phyloP scores from a whole-genome alignment of 2,113 vertebrate species.

The Nesospiza acunhae region DNA sequence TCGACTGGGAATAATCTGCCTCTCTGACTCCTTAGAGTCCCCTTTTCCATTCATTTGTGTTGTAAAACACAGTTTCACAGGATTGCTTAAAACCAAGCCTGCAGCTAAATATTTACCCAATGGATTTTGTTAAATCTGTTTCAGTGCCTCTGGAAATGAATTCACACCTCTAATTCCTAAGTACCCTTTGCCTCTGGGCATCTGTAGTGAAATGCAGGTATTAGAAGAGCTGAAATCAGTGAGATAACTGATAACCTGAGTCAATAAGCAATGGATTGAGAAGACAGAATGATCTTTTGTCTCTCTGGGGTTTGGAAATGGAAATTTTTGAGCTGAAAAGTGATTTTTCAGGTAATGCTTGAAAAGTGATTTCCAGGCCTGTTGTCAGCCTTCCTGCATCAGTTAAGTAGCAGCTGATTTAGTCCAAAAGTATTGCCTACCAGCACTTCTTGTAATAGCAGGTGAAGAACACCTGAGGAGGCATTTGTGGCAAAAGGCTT shows the following conservation, averaged over 20 bases:
- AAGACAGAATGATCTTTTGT: neutral
- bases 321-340: neutral
- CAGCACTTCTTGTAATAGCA: neutral
- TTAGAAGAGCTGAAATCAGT: neutral
- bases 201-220: conserved; percentile 23
- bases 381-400: neutral
- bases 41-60: conserved; percentile 1
- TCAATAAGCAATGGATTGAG: neutral
- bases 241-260: conserved; percentile 18
- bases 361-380: neutral
- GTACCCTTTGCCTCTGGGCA: conserved; percentile 27
- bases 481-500: neutral
- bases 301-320: neutral
- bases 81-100: conserved; percentile 24
- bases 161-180: conserved; percentile 27
- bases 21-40: neutral
- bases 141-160: conserved; percentile 30
- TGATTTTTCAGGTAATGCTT: neutral
- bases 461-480: neutral
- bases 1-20: neutral
- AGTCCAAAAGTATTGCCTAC: neutral
- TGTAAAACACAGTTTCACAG: neutral
- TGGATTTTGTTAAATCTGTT: conserved; percentile 41
- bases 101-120: conserved; percentile 60
- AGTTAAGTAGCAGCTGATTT: neutral